phyloP scores from a whole-genome alignment of 2,113 vertebrate genomes.

The Amia ocellicauda region DNA sequence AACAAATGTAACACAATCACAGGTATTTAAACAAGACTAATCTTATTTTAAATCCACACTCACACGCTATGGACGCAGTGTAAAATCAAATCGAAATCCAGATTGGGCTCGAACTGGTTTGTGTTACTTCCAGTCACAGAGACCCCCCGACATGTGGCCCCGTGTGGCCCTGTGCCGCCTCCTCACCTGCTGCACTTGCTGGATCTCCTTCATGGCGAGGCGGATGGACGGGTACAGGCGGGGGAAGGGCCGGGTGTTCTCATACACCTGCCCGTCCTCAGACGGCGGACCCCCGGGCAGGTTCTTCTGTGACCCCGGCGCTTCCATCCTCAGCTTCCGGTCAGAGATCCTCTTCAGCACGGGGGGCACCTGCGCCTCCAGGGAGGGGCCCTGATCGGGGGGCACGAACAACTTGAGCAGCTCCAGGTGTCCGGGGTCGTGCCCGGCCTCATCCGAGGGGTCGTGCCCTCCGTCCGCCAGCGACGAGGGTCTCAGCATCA shows the following conservation, averaged over 20 bases:
- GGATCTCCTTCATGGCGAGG: conserved; percentile 61
- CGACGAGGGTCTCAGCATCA: not conserved
- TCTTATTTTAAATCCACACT: too few species aligned
- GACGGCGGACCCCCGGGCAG: conserved; percentile 11
- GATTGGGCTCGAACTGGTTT: too few species aligned
- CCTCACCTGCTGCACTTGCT: conserved; percentile 49
- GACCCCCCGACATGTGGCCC: too few species aligned
- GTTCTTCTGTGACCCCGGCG: conserved; percentile 18
- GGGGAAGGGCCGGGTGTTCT: conserved; percentile 30
- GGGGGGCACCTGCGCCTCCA: conserved; percentile 9
- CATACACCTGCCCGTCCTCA: not conserved
- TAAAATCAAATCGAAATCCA: too few species aligned
- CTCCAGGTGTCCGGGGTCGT: conserved; percentile 31
- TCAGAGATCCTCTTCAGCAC: conserved; percentile 34
- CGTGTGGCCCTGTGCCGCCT: too few species aligned
- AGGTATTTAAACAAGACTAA: too few species aligned
- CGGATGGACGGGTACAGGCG: conserved; percentile 56
- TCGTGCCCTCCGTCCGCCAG: not conserved
- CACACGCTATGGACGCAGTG: too few species aligned
- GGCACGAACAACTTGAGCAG: conserved; percentile 37
- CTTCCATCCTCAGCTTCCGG: conserved; percentile 10
- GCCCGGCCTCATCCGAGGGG: not conserved
- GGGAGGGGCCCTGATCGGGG: not conserved
- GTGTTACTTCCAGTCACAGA: too few species aligned
- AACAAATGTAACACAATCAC: too few species aligned